Conservation (phyloP, 2,113 vertebrate species). For the Coracopsis vasa region DNA sequence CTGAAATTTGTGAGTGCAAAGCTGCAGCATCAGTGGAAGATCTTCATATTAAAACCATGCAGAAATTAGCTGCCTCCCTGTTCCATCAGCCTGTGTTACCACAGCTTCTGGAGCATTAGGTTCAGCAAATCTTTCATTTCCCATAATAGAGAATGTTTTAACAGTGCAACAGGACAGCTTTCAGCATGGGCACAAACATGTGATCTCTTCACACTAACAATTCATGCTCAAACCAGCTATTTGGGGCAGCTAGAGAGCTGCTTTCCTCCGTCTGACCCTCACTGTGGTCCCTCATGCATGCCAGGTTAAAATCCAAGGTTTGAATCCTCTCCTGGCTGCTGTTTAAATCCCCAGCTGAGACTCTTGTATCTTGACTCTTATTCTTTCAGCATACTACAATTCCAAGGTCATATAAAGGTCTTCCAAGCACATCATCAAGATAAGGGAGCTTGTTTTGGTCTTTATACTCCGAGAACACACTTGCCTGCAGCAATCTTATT, state of each 20-base stretch:
- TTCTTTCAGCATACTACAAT: background rate
- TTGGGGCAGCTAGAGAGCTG: background rate
- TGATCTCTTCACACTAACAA: background rate
- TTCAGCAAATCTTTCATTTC: background rate
- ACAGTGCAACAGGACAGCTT: background rate
- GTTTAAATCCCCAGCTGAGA: background rate
- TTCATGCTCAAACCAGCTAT: background rate
- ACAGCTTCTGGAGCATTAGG: background rate
- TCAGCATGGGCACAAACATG: background rate
- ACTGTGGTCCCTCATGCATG: background rate
- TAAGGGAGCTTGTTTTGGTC: background rate
- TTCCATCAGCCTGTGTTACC: background rate
- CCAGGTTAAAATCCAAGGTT: background rate
- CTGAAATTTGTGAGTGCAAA: background rate
- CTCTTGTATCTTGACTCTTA: background rate
- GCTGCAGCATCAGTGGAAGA: background rate
- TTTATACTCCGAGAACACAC: background rate
- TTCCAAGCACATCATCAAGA: background rate
- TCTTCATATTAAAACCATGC: background rate
- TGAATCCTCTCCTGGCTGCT: background rate
- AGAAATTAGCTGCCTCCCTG: background rate
- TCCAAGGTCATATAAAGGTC: constrained; percentile 2
- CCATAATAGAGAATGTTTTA: background rate
- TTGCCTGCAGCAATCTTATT: constrained; percentile 33
- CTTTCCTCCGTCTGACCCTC: background rate